Percentiles rank a stretch among this genome's conserved stretches.
These are phyloP conservation scores for Ovis canadensis DNA, from an alignment of 2,113 vertebrate genomes.

Conservation along the genomic window DNA sequence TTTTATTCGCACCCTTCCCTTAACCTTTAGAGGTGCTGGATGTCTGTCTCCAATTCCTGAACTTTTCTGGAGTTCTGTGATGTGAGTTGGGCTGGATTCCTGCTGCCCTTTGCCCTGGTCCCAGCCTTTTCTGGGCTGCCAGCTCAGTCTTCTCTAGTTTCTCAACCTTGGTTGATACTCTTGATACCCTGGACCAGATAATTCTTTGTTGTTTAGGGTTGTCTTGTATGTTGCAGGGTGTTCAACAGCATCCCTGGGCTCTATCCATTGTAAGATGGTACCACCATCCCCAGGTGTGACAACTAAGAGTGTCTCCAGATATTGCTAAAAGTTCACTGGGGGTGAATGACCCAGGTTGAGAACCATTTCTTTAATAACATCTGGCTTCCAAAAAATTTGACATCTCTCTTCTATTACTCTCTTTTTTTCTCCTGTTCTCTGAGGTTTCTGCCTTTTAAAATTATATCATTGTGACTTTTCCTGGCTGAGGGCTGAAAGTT, in stretches of 20 bases:
- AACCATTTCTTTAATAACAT: not conserved
- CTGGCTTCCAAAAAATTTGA: not conserved
- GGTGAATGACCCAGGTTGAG: not conserved
- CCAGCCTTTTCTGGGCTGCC: not conserved
- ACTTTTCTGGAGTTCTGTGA: not conserved
- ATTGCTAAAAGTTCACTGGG: not conserved
- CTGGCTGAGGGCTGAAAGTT: not conserved
- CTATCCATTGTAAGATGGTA: not conserved
- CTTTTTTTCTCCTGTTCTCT: slow-evolving; percentile 25
- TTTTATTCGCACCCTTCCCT: not conserved
- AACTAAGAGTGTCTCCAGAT: not conserved
- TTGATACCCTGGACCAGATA: not conserved
- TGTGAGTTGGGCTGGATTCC: not conserved
- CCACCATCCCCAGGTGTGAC: not conserved
- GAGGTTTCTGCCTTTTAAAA: slow-evolving; percentile 9
- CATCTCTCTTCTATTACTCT: not conserved
- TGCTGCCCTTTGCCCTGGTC: not conserved
- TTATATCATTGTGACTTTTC: slow-evolving; percentile 13
- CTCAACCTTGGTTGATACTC: not conserved
- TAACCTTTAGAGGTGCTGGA: not conserved
- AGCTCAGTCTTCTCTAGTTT: not conserved
- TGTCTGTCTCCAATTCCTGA: not conserved
- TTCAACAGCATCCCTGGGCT: not conserved
- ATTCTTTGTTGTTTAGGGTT: not conserved
- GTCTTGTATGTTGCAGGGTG: not conserved